Base-by-base conservation (phyloP, 2,113 vertebrate genomes). In the Mastomys natalensis region DNA sequence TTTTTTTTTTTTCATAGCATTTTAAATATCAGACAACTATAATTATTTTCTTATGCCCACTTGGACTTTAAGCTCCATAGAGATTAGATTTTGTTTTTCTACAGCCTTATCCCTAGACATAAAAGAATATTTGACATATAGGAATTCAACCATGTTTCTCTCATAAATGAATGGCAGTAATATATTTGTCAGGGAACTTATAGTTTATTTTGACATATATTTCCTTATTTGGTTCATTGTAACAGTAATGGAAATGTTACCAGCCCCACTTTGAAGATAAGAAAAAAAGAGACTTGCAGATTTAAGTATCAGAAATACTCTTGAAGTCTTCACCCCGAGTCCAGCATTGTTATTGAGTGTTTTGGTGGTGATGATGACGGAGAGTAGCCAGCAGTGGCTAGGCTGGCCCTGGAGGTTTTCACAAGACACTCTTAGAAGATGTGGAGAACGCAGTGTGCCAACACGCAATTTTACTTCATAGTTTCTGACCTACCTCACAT, bases 201-300 rank as follows among this genome's bases (percentile, higher is more conserved):
- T 0, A 24, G 51, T 88, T 88, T 91, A 45, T 31, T 86, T 60
- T 82, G 80, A 85, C 40, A 64, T 64, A 60, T 64, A 40, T 73
- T 84, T 22, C 66, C 45, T 91, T 77, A 43, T 19, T 72, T 95
- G 72, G 37, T 80, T 86, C 6, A 2, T 94, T 91, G 62, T 70
- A 87, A 73, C 66, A 62, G 6, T 74, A 60, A 77, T 66, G 24
- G 66, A 70, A 90, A 82, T 77, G 45, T n/a, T 34, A 77, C 29
- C 68, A 92, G 76, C 51, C 94, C 78, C 34, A 43, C 5, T 51
- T 64, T 1, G 17, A 64, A 58, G 11, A 34, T 91, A 78, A 95
- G 96, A 96, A 93, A 60, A 60, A 48, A 48, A 91, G 58, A 97
- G 26, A 5, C 43, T 90, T 66, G 55, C 60, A 66, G 53, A 45